phyloP scores from a whole-genome alignment of 2,888 invertebrate species.

The Zygogramma bicolorata region DNA sequence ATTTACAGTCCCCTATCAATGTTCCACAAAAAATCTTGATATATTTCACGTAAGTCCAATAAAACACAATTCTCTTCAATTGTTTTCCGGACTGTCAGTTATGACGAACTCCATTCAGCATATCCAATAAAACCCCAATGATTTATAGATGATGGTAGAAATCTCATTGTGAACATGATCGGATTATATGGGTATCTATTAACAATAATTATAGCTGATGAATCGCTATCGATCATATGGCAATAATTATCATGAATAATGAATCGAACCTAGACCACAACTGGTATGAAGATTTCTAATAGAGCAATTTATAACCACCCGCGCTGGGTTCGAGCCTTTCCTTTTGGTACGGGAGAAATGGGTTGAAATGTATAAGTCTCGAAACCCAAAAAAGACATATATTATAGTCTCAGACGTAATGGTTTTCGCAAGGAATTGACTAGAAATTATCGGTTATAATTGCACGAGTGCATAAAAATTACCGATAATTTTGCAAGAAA shows the following conservation, averaged over 20 bases:
- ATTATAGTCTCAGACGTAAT: too few species aligned
- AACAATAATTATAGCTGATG: slow-evolving; percentile 32
- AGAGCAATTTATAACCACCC: slow-evolving; percentile 34
- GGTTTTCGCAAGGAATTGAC: too few species aligned
- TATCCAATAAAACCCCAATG: background rate
- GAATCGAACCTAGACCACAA: slow-evolving; percentile 9
- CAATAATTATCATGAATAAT: slow-evolving; percentile 35
- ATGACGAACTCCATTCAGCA: background rate
- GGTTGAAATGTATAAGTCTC: too few species aligned
- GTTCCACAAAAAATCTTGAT: background rate
- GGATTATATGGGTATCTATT: slow-evolving; percentile 27
- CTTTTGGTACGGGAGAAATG: background rate
- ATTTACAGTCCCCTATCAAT: background rate
- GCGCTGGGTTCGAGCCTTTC: slow-evolving; percentile 1
- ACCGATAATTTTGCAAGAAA: too few species aligned
- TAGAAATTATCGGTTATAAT: too few species aligned
- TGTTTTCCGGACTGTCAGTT: background rate
- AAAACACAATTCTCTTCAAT: background rate
- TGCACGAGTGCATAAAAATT: too few species aligned
- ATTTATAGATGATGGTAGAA: slow-evolving; percentile 1
- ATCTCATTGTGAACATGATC: slow-evolving; percentile 12
- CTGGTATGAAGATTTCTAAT: slow-evolving; percentile 30
- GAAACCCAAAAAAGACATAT: too few species aligned
- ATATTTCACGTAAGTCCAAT: background rate
- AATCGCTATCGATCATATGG: slow-evolving; percentile 31